A percentile compares a stretch with the other conserved stretches of the same genome.
These are phyloP conservation scores for Dromas ardeola DNA, from an alignment of 2,113 vertebrate genomes.

Conservation along the genomic window DNA sequence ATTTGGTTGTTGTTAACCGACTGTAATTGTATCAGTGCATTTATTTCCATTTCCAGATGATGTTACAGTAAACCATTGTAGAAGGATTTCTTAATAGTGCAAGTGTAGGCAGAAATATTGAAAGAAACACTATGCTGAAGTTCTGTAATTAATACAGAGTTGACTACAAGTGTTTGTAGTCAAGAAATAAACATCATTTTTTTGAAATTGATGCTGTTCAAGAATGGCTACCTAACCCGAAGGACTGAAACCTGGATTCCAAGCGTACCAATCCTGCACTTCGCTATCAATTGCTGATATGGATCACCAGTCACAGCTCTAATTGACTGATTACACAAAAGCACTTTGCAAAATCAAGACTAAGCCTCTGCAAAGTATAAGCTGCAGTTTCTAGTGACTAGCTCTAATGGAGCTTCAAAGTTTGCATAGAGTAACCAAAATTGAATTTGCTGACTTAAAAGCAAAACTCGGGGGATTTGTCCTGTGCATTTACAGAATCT, in stretches of 20 bases:
- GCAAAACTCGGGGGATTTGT: background rate
- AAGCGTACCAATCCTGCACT: background rate
- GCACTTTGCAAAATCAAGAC: slow-evolving; percentile 33
- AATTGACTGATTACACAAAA: slow-evolving; percentile 48
- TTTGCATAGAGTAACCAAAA: background rate
- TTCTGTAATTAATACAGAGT: background rate
- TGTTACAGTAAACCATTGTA: background rate
- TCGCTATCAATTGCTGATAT: background rate
- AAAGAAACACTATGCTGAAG: background rate
- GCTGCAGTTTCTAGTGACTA: background rate
- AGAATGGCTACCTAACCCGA: background rate
- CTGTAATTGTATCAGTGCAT: background rate
- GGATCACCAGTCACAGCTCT: slow-evolving; percentile 42
- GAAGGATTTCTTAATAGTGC: background rate
- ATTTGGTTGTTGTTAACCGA: background rate
- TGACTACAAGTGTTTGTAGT: background rate
- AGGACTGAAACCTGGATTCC: slow-evolving; percentile 24
- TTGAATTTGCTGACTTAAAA: slow-evolving; percentile 18
- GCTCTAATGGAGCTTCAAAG: background rate
- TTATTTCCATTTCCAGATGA: background rate
- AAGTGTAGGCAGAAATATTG: background rate
- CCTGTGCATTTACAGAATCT: background rate
- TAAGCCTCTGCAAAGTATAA: background rate
- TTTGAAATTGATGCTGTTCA: background rate
- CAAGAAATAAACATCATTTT: background rate